These are phyloP conservation scores for Danaus chrysippus DNA, from an alignment of 2,888 invertebrate genomes.

Conservation along the genomic window DNA sequence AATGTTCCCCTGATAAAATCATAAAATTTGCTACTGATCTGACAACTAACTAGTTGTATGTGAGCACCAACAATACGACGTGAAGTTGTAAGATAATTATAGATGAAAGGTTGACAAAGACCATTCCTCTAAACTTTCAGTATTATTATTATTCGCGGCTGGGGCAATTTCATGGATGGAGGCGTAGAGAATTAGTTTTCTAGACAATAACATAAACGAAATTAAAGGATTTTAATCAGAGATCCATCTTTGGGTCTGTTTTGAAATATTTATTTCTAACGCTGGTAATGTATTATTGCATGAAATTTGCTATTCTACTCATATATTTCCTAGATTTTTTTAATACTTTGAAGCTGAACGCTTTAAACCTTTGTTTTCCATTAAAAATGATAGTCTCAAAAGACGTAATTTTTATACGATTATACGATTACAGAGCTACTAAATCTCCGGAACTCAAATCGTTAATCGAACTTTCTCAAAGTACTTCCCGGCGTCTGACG, in stretches of 20 bases:
- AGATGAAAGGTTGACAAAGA: slow-evolving; percentile 42
- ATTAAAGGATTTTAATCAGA: no score
- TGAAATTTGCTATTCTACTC: no score
- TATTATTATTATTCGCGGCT: slow-evolving; percentile 65
- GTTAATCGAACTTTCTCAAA: slow-evolving; percentile 74
- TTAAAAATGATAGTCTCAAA: slow-evolving; percentile 48
- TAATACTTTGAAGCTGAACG: no score
- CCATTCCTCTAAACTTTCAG: slow-evolving; percentile 26
- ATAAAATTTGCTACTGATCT: background rate
- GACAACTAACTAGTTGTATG: slow-evolving; percentile 4
- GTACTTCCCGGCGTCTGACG: slow-evolving; percentile 64
- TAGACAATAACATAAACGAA: background rate
- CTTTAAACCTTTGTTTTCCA: slow-evolving; percentile 10
- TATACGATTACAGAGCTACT: slow-evolving; percentile 58
- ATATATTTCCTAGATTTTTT: no score
- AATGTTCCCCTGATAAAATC: no score
- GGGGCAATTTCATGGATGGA: slow-evolving; percentile 62
- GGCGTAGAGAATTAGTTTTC: slow-evolving; percentile 12
- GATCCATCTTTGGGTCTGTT: no score
- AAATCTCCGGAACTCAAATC: slow-evolving; percentile 65
- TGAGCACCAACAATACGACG: slow-evolving; percentile 3
- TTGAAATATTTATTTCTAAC: no score
- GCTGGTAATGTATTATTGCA: no score
- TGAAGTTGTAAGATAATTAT: slow-evolving; percentile 31
- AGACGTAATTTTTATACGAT: slow-evolving; percentile 62